phyloP scores from a whole-genome alignment of 1,140 invertebrate genomes.

The Bombus impatiens region DNA sequence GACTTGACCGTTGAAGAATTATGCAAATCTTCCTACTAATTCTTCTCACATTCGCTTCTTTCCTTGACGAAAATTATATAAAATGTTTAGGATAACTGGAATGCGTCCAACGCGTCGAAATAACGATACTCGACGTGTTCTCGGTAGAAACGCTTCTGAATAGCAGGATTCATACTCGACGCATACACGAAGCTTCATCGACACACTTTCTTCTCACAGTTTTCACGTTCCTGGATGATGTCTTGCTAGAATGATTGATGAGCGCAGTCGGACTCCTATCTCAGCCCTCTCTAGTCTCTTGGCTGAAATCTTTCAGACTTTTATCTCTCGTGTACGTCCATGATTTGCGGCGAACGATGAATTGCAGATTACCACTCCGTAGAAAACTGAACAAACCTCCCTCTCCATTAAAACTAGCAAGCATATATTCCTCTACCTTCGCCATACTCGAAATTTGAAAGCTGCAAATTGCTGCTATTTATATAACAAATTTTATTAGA shows the following conservation, averaged over 20 bases:
- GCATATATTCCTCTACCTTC: neutral
- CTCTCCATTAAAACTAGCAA: neutral
- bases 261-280: neutral
- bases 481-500: neutral
- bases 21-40: too few species aligned
- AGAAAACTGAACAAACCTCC: neutral
- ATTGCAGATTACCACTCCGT: neutral
- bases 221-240: neutral
- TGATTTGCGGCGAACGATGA: conserved; percentile 9
- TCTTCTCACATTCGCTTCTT: neutral
- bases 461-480: neutral
- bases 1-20: too few species aligned
- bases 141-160: neutral
- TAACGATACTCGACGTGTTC: neutral
- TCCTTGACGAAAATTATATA: neutral
- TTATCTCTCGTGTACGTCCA: neutral
- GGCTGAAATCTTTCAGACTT: neutral
- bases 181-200: neutral
- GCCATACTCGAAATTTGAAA: neutral
- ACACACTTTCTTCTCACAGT: neutral
- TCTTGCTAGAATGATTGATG: conserved; percentile 15
- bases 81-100: neutral
- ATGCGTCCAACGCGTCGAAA: neutral
- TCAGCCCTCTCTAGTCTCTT: neutral
- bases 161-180: neutral